phyloP scores from a whole-genome alignment of 2,797 vertebrate species.

The Gadopsis bispinosus region DNA sequence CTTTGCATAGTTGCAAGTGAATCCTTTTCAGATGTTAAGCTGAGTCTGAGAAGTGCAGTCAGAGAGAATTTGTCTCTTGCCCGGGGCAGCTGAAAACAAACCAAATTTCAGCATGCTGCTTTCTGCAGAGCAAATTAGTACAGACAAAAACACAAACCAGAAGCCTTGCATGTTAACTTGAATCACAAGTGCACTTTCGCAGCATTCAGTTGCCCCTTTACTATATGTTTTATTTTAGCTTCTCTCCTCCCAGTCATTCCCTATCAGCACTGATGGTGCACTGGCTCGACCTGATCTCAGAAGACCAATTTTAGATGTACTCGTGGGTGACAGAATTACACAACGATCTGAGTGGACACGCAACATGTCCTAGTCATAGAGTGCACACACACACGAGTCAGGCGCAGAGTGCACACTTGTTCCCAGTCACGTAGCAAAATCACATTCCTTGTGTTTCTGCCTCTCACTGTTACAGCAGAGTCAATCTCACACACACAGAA shows the following conservation, averaged over 20 bases:
- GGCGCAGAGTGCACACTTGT: constrained; percentile 35
- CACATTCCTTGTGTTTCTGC: constrained; percentile 55
- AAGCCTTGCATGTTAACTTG: constrained; percentile 55
- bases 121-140: constrained; percentile 75
- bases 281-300: constrained; percentile 41
- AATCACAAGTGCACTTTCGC: constrained; percentile 47
- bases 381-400: constrained; percentile 26
- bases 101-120: constrained; percentile 73
- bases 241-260: constrained; percentile 34
- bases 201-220: constrained; percentile 41
- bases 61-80: constrained; percentile 72
- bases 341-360: constrained; percentile 60
- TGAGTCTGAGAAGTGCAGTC: constrained; percentile 70
- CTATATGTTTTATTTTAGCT: constrained; percentile 9
- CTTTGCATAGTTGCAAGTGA: constrained; percentile 66
- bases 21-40: constrained; percentile 65
- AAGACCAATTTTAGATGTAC: constrained; percentile 58
- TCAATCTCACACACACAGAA: constrained; percentile 32
- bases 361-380: constrained; percentile 50
- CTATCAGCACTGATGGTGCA: constrained; percentile 18
- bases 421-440: constrained; percentile 45
- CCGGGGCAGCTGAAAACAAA: constrained; percentile 73
- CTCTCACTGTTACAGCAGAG: constrained; percentile 29
- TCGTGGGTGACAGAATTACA: constrained; percentile 65
- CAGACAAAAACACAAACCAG: constrained; percentile 67